These are phyloP conservation scores for Enteromius treurensis DNA, from an alignment of 2,797 vertebrate genomes.

Conservation along the genomic window DNA sequence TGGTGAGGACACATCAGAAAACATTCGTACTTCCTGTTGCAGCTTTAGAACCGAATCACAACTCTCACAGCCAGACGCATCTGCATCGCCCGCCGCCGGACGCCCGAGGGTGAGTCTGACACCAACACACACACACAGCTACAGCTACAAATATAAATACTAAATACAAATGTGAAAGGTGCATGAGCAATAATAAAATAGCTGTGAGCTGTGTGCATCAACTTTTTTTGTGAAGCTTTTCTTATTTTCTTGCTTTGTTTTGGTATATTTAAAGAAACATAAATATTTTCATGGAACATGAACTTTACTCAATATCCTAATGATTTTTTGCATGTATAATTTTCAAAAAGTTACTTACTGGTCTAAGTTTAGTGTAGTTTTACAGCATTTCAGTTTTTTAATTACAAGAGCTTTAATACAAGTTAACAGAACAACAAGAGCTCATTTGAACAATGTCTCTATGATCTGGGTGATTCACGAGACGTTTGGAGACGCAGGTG, in stretches of 20 bases:
- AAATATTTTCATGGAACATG: no score
- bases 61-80: slow-evolving; percentile 48
- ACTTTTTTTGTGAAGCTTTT: neutral
- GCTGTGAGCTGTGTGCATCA: no score
- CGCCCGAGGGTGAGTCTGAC: neutral
- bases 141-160: neutral
- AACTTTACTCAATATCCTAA: no score
- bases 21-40: slow-evolving; percentile 15
- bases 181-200: neutral
- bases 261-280: no score
- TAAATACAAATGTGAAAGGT: neutral
- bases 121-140: neutral
- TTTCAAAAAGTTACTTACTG: neutral
- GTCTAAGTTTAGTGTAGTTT: neutral
- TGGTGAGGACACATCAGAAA: neutral
- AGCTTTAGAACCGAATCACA: slow-evolving; percentile 68
- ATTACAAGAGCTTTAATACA: neutral
- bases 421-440: neutral
- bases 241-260: neutral
- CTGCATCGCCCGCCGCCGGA: neutral
- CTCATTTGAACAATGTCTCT: neutral
- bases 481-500: neutral
- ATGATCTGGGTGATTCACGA: neutral
- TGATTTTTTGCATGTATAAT: no score
- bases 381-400: neutral